Conservation (phyloP, 2,888 invertebrate genomes). For the Crossocerus cetratus region DNA sequence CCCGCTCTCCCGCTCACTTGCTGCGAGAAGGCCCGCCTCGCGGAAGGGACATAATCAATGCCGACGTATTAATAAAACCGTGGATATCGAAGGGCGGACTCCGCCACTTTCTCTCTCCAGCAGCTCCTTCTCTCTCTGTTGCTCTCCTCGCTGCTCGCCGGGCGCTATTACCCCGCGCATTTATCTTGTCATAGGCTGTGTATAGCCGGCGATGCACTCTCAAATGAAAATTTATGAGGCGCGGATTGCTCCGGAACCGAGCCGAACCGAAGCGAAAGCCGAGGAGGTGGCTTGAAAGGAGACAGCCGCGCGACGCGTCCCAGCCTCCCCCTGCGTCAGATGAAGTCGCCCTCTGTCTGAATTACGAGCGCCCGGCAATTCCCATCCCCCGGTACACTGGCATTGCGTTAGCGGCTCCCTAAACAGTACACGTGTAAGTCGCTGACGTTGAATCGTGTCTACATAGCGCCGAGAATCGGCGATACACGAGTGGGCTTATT, state of each 20-base stretch:
- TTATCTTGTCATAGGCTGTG: conserved; percentile 42
- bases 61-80: conserved; percentile 53
- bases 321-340: conserved; percentile 8
- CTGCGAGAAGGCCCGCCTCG: conserved; percentile 6
- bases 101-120: conserved; percentile 15
- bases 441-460: too few species aligned
- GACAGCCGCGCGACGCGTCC: conserved; percentile 9
- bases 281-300: not conserved
- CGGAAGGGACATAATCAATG: conserved; percentile 35
- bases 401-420: too few species aligned
- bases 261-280: conserved; percentile 26
- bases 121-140: too few species aligned
- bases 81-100: conserved; percentile 42
- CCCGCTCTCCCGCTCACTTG: not conserved
- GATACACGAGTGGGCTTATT: too few species aligned
- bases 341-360: conserved; percentile 49
- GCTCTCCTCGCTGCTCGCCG: too few species aligned
- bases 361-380: conserved; percentile 23
- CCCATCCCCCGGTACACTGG: too few species aligned
- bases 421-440: too few species aligned
- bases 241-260: conserved; percentile 41
- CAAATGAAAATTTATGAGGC: conserved; percentile 58
- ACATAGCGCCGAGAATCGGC: too few species aligned
- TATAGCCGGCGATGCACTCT: conserved; percentile 19
- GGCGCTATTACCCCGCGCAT: conserved; percentile 42